Conservation (phyloP, 2,797 vertebrate species). For the Knipowitschia caucasica region DNA sequence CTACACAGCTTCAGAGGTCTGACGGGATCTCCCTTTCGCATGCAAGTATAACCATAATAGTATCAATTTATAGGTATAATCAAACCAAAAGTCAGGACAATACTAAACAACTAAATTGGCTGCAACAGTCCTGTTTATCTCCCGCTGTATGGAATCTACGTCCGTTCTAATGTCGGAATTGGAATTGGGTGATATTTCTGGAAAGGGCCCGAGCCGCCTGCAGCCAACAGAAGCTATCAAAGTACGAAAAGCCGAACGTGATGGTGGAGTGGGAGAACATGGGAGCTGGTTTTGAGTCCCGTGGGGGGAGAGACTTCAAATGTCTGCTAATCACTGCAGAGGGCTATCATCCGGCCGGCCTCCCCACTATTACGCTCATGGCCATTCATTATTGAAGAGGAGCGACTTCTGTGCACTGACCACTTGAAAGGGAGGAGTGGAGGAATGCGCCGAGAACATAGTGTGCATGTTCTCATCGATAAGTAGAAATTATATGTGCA, state of each 20-base stretch:
- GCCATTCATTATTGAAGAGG: constrained; percentile 32
- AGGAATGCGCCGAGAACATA: constrained; percentile 5
- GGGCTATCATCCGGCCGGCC: constrained; percentile 10
- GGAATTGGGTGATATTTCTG: constrained; percentile 15
- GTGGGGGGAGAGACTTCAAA: constrained; percentile 18
- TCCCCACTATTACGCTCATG: constrained; percentile 2
- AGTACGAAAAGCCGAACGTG: constrained; percentile 13
- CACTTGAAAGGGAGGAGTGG: constrained; percentile 5
- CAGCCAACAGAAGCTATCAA: constrained; percentile 26
- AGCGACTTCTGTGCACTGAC: constrained; percentile 1
- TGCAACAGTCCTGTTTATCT: too few species aligned
- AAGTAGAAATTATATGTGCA: background rate
- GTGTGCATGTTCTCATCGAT: background rate
- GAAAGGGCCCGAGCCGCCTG: constrained; percentile 9
- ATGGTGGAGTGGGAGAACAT: constrained; percentile 18
- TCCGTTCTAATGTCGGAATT: constrained; percentile 5
- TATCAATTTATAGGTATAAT: too few species aligned
- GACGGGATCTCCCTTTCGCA: too few species aligned
- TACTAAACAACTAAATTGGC: too few species aligned
- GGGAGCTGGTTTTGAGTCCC: constrained; percentile 20
- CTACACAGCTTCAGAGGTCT: too few species aligned
- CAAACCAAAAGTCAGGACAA: too few species aligned
- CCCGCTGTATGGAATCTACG: background rate
- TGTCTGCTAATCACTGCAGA: constrained; percentile 26
- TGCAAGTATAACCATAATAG: too few species aligned